Base-by-base conservation (phyloP, 2,888 invertebrate genomes). In the Andrena bicolor region DNA sequence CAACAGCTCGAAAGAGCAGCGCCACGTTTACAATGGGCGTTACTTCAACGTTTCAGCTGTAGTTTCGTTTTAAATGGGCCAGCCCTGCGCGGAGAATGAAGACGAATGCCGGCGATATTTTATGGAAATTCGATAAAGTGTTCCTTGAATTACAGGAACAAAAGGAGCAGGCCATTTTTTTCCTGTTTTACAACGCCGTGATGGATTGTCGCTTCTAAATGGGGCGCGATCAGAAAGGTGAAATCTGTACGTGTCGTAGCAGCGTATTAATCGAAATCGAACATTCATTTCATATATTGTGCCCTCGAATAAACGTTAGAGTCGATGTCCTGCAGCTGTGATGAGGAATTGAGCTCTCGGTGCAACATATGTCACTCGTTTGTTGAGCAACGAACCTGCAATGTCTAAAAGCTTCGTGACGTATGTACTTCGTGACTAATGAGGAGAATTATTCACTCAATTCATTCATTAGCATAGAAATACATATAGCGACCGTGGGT, bases 121-220 rank as follows among this genome's bases (percentile, higher is more conserved):
- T 80, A 72, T 71, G 71, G 70, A 70, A 72, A 72, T 80, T 76
- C 76, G 76, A 76, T 80, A 76, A 66, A 80, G 64, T 56, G 56
- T 68, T 80, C 65, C 61, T 68, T 72, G 71, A 61, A 80, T 80
- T 76, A 80, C 70, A 71, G 26, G 64, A 76, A 71, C 69, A 65
- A 66, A 80, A 60, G 76, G 35, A n/a, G 32, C 10, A 16, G 53
- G 32, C n/a, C 30, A 61, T 51, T 80, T 71, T 71, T 56, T 35
- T 77, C 68, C 80, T 60, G 58, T 53, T 71, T 70, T 65, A 28
- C 65, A 60, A 51, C 60, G 16, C 2, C 20, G 48, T 68, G 76
- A 80, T 72, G 53, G 56, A 80, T 72, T 26, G 71, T 72, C 66
- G 71, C 26, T 66, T 71, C 61, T 72, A 76, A 80, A 66, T 49